Evolutionary conservation across 2,888 invertebrate genomes (phyloP).

Genomic region (Drosophila nigritarsus): DNA sequence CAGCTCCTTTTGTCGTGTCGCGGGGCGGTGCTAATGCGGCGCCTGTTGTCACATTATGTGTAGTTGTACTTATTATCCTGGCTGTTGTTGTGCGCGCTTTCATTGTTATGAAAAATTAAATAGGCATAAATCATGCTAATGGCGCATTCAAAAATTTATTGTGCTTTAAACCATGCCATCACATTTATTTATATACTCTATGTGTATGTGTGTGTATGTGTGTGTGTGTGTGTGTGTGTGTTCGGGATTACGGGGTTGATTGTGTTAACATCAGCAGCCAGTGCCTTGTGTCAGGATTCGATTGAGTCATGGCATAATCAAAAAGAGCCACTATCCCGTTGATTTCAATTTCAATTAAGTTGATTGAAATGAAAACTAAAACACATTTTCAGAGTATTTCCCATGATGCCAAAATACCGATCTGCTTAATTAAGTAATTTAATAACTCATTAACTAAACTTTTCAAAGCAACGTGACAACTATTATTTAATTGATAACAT

Average conservation of each 20-base stretch:
- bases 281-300: neutral
- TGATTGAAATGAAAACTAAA: conserved; percentile 50
- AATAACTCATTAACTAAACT: neutral
- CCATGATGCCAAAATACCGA: neutral
- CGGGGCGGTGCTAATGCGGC: conserved; percentile 50
- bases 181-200: conserved; percentile 63
- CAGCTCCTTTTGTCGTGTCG: conserved; percentile 43
- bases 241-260: conserved; percentile 36
- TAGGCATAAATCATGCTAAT: conserved; percentile 81
- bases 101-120: conserved; percentile 81
- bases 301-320: conserved; percentile 41
- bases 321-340: neutral
- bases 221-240: conserved; percentile 10
- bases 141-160: conserved; percentile 81
- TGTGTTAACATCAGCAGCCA: conserved; percentile 20
- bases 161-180: conserved; percentile 70
- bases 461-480: neutral
- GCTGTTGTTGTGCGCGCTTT: conserved; percentile 44
- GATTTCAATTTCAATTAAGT: conserved; percentile 67
- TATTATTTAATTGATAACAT: neutral
- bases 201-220: conserved; percentile 45
- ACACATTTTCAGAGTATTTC: conserved; percentile 1
- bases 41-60: conserved; percentile 60
- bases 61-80: conserved; percentile 45
- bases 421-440: neutral